These are phyloP conservation scores for crab-eating macaque (Macaca fascicularis) DNA, from an alignment of 2,113 vertebrate genomes.

Conservation along the genomic window T2T-MFA8v1.1 NC_088393.1:17366501-17367000, in stretches of 20 bases:
- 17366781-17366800: background rate
- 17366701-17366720: background rate
- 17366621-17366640: fast-evolving
- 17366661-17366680: fast-evolving
- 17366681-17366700: background rate
- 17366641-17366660: background rate
- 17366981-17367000: no score
- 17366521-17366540: slow-evolving; percentile 83
- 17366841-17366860: no score
- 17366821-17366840: background rate
- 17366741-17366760: background rate
- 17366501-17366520: slow-evolving; percentile 85
- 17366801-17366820: background rate
- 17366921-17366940: no score
- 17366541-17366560: slow-evolving; percentile 77
- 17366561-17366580: fast-evolving
- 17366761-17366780: background rate
- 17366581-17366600: background rate
- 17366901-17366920: no score
- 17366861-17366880: no score
- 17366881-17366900: no score
- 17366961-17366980: no score
- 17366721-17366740: background rate
- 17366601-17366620: background rate
- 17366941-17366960: no score